phyloP scores from a whole-genome alignment of 2,888 invertebrate genomes.

The Mimachlamys varia region DNA sequence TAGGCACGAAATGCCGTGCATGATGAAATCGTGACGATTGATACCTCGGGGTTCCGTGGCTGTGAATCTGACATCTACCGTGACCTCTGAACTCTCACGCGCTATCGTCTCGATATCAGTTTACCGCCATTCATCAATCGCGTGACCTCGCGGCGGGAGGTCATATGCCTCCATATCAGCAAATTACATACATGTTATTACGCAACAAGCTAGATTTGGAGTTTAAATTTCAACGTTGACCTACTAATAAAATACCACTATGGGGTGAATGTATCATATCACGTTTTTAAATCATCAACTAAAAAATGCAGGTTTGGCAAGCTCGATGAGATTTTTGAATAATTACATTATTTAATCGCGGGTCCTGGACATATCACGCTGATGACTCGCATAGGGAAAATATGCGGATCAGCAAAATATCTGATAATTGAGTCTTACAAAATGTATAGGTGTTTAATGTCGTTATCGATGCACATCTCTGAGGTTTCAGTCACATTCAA shows the following conservation, averaged over 20 bases:
- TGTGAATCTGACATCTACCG: neutral
- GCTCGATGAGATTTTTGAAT: neutral
- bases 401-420: too few relatives aligned
- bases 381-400: neutral
- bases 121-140: constrained; percentile 4
- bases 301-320: neutral
- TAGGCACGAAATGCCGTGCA: neutral
- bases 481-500: too few relatives aligned
- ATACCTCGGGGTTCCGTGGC: neutral
- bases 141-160: constrained; percentile 12
- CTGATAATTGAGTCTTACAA: too few relatives aligned
- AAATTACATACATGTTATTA: constrained; percentile 7
- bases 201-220: neutral
- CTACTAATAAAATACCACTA: neutral
- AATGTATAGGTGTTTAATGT: too few relatives aligned
- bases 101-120: neutral
- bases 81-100: constrained; percentile 2
- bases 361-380: neutral
- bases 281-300: neutral
- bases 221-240: neutral
- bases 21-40: neutral
- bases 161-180: constrained; percentile 21
- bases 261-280: neutral
- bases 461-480: too few relatives aligned
- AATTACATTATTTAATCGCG: neutral